These are phyloP conservation scores for Buphagus erythrorhynchus DNA, from an alignment of 2,797 vertebrate genomes.

Conservation along the genomic window DNA sequence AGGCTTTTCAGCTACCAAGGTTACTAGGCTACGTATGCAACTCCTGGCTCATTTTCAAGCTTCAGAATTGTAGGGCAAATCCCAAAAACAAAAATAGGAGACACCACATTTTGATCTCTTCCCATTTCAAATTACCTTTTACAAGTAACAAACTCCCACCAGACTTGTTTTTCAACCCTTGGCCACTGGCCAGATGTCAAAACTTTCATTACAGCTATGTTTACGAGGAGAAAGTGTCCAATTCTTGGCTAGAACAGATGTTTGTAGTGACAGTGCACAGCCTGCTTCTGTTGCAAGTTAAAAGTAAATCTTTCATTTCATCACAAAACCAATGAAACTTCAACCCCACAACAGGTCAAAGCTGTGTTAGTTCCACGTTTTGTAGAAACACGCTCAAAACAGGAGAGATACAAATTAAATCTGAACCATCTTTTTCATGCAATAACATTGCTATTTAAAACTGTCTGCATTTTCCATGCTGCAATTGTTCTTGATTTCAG, in stretches of 20 bases:
- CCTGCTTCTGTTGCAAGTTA: neutral
- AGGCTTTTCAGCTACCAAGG: neutral
- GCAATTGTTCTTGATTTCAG: fast-evolving
- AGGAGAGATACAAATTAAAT: neutral
- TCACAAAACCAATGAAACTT: neutral
- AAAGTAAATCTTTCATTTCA: neutral
- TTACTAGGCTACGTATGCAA: neutral
- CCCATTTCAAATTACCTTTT: neutral
- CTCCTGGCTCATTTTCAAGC: neutral
- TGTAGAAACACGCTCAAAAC: neutral
- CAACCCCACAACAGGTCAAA: neutral
- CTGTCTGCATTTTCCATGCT: neutral
- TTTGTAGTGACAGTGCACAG: neutral
- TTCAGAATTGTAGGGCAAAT: neutral
- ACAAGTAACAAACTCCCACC: neutral
- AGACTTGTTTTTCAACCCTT: neutral
- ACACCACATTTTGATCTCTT: neutral
- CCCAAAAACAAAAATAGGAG: neutral
- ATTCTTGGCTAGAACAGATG: neutral
- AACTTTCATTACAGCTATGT: neutral
- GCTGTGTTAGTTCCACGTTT: neutral
- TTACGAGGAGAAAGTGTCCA: neutral
- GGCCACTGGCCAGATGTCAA: neutral
- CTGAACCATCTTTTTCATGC: neutral
- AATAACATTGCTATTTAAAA: neutral